These are phyloP conservation scores for Meloidogyne floridensis DNA, from an alignment of 1,140 invertebrate species.

Conservation along the genomic window DNA sequence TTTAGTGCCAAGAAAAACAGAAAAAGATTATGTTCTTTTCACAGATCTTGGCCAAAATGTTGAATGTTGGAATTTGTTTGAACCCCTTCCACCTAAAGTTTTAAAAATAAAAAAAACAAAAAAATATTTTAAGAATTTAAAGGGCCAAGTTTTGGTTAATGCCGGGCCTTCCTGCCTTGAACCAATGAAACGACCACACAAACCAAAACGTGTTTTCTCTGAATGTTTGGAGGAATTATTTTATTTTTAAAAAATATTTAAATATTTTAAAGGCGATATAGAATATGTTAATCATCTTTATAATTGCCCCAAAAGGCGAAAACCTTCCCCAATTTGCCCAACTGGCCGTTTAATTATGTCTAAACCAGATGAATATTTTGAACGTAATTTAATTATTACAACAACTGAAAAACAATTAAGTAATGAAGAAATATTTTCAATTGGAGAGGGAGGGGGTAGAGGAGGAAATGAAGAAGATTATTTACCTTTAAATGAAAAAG, in stretches of 20 bases:
- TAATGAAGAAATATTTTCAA: constrained; percentile 11
- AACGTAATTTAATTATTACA: not conserved
- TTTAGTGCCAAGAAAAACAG: constrained; percentile 43
- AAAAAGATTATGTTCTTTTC: constrained; percentile 49
- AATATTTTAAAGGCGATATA: constrained; percentile 35
- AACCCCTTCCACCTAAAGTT: constrained; percentile 43
- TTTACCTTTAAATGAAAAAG: constrained; percentile 3
- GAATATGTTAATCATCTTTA: constrained; percentile 54
- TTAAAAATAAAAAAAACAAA: not conserved
- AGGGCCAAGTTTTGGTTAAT: constrained; percentile 34
- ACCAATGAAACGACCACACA: constrained; percentile 47
- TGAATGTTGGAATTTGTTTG: constrained; percentile 56
- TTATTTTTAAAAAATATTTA: not conserved
- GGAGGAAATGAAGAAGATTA: constrained; percentile 16
- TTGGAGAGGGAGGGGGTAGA: not conserved
- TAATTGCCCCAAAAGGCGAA: constrained; percentile 45
- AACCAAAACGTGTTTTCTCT: constrained; percentile 44
- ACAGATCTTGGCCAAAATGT: constrained; percentile 47
- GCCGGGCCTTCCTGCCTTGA: constrained; percentile 50
- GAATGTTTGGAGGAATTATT: constrained; percentile 36
- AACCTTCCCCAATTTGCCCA: constrained; percentile 50
- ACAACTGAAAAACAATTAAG: constrained; percentile 20
- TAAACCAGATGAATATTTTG: constrained; percentile 22
- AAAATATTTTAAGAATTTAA: constrained; percentile 15
- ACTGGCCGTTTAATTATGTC: constrained; percentile 49